Percentiles rank a stretch among this genome's conserved stretches.
These are phyloP conservation scores for Oncorhynchus nerka DNA, from an alignment of 2,113 vertebrate genomes.

Conservation along the genomic window DNA sequence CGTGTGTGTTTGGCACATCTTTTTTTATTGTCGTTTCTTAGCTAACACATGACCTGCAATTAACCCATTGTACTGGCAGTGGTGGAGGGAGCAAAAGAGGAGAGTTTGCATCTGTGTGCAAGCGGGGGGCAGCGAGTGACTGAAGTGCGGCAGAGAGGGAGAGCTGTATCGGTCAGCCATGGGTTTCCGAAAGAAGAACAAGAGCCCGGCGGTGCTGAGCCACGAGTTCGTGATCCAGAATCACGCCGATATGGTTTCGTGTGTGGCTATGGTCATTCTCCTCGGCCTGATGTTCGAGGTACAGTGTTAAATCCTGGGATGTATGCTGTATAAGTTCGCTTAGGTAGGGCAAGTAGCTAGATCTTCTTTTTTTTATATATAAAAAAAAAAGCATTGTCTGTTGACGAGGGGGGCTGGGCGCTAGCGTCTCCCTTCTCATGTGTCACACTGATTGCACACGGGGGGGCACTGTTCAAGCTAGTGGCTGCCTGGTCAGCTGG, in stretches of 20 bases:
- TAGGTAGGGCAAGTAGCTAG: constrained; percentile 18
- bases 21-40: constrained; percentile 40
- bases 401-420: constrained; percentile 20
- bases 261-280: constrained; percentile 70
- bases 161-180: constrained; percentile 45
- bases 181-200: constrained; percentile 79
- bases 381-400: constrained; percentile 40
- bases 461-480: constrained; percentile 28
- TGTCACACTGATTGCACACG: constrained; percentile 50
- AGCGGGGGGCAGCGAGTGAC: not conserved
- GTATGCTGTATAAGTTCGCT: not conserved
- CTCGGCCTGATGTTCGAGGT: constrained; percentile 77
- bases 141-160: not conserved
- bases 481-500: not conserved
- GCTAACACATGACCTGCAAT: constrained; percentile 34
- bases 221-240: constrained; percentile 82
- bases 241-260: constrained; percentile 72
- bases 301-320: constrained; percentile 28
- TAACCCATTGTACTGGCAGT: constrained; percentile 20
- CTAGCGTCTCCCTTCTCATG: constrained; percentile 48
- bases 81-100: constrained; percentile 5
- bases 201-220: constrained; percentile 75
- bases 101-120: not conserved
- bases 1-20: constrained; percentile 38
- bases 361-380: not conserved